These are phyloP conservation scores for Rhizomys pruinosus DNA, from an alignment of 2,113 vertebrate genomes.

Conservation along the genomic window DNA sequence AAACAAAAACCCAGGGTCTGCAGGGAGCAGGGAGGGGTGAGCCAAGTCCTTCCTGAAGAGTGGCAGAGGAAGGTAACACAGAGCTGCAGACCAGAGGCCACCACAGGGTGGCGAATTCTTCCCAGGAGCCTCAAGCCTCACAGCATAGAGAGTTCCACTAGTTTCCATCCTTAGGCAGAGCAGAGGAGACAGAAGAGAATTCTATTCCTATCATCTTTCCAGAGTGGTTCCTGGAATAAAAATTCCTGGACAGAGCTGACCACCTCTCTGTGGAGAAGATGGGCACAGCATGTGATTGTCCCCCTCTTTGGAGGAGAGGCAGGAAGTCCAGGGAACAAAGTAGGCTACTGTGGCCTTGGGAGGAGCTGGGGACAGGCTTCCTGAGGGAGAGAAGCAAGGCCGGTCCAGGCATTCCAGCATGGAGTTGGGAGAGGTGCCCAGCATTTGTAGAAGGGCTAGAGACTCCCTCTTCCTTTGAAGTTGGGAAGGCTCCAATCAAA, in stretches of 20 bases:
- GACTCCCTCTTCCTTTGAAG: background rate
- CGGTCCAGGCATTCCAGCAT: background rate
- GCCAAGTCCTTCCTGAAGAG: background rate
- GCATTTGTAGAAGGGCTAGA: background rate
- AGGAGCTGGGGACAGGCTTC: background rate
- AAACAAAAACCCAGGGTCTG: conserved; percentile 38
- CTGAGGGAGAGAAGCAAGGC: background rate
- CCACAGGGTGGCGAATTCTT: background rate
- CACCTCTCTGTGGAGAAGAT: background rate
- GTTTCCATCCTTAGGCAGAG: background rate
- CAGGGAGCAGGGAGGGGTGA: background rate
- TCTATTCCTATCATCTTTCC: background rate
- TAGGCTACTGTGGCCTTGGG: background rate
- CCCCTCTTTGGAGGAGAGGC: background rate
- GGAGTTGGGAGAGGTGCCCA: background rate
- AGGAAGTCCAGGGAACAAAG: background rate
- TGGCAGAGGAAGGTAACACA: conserved; percentile 8
- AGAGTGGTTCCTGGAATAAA: background rate
- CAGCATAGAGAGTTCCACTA: background rate
- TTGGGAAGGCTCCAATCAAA: background rate
- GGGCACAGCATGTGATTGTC: background rate
- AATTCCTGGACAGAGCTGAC: background rate
- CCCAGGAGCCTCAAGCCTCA: background rate
- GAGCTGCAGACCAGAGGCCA: background rate
- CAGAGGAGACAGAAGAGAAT: background rate